phyloP scores from a whole-genome alignment of 2,888 invertebrate species.

The Lampropteryx suffumata region DNA sequence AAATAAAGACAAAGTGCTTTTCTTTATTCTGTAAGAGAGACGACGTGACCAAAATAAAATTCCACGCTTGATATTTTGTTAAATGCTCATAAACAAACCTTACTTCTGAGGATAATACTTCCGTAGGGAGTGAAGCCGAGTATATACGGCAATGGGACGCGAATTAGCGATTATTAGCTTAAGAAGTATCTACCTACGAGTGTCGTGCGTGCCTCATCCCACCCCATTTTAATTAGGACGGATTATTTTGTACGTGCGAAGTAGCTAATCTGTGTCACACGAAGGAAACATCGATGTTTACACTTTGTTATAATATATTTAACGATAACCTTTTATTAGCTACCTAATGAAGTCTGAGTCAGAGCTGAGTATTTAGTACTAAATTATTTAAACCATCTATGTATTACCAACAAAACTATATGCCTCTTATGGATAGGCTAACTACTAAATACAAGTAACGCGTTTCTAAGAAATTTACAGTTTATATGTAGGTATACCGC shows the following conservation, averaged over 20 bases:
- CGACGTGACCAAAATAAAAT: conserved; percentile 27
- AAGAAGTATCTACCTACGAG: conserved; percentile 7
- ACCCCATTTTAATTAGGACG: conserved; percentile 25
- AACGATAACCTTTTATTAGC: not conserved
- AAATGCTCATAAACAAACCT: conserved; percentile 21
- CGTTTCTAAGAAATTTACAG: too few species aligned
- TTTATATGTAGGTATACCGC: too few species aligned
- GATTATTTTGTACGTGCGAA: conserved; percentile 24
- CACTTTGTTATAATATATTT: not conserved
- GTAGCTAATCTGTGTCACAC: conserved; percentile 17
- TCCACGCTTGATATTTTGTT: conserved; percentile 14
- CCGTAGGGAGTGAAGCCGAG: conserved; percentile 9
- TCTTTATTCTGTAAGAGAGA: conserved; percentile 20
- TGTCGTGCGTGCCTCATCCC: conserved; percentile 13
- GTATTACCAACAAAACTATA: too few species aligned
- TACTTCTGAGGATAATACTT: conserved; percentile 25
- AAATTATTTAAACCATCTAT: too few species aligned
- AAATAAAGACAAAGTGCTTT: conserved; percentile 5
- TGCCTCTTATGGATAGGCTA: too few species aligned
- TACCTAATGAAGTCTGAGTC: too few species aligned
- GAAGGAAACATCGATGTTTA: not conserved
- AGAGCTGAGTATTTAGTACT: too few species aligned
- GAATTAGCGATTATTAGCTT: conserved; percentile 25
- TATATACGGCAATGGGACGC: conserved; percentile 10
- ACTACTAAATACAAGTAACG: too few species aligned